These are phyloP conservation scores for Pristionchus entomophagus DNA, from an alignment of 2,888 invertebrate genomes.

Conservation along the genomic window DNA sequence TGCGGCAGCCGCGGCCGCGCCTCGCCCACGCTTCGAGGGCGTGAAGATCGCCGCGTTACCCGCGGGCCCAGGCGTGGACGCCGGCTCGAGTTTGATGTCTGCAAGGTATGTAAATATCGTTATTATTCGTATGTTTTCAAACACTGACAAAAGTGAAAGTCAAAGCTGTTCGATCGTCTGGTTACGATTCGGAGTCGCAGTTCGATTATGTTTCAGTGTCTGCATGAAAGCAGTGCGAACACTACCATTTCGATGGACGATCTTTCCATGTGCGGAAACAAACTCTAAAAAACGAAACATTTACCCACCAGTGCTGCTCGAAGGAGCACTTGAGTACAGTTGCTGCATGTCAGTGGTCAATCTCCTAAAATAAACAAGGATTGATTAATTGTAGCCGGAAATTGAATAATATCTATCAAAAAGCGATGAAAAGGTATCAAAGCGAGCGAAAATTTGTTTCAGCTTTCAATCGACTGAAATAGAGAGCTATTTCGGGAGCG, in stretches of 20 bases:
- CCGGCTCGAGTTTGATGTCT: constrained; percentile 23
- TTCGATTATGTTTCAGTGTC: not conserved
- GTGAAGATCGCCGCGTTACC: not conserved
- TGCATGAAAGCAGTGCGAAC: too few species aligned
- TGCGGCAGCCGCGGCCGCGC: constrained; percentile 59
- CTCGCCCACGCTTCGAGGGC: constrained; percentile 33
- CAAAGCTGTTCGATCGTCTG: not conserved
- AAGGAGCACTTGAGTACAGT: constrained; percentile 21
- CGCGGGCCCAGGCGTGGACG: not conserved
- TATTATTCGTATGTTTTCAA: not conserved
- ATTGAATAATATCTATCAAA: too few species aligned
- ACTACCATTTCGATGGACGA: too few species aligned
- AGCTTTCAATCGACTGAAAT: too few species aligned
- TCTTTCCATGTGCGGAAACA: too few species aligned
- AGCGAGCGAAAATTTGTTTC: too few species aligned
- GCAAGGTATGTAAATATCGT: not conserved
- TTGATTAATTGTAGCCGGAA: too few species aligned
- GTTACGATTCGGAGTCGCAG: not conserved
- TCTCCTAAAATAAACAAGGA: not conserved
- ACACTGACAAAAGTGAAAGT: not conserved
- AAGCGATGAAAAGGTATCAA: not conserved
- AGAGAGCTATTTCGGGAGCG: too few species aligned
- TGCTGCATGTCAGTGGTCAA: not conserved
- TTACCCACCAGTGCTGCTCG: constrained; percentile 3
- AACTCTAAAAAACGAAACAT: not conserved